phyloP scores from a whole-genome alignment of 2,113 vertebrate genomes.

The Oostethus manadensis region DNA sequence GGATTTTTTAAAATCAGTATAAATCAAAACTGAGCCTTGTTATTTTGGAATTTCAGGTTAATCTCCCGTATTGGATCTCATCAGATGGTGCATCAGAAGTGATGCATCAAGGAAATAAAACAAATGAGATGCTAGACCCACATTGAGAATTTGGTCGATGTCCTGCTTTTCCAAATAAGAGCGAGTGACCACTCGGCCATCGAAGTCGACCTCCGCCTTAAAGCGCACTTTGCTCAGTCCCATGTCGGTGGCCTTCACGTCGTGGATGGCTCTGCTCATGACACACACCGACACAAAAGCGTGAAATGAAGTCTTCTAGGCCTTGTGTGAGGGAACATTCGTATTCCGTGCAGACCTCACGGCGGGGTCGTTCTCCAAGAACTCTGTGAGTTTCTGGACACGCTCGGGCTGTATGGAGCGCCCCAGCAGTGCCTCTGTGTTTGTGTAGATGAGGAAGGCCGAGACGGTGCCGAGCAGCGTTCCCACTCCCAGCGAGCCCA shows the following conservation, averaged over 20 bases:
- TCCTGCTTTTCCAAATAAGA: conserved; percentile 98
- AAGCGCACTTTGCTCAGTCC: conserved; percentile 97
- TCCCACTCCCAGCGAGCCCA: conserved; percentile 91
- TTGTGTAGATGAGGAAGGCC: conserved; percentile 95
- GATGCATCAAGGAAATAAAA: background rate
- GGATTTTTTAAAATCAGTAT: background rate
- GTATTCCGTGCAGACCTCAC: conserved; percentile 80
- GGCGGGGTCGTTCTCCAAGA: conserved; percentile 90
- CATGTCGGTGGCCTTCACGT: conserved; percentile 97
- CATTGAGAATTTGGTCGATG: conserved; percentile 90
- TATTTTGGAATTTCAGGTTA: too few species aligned
- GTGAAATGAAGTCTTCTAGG: background rate
- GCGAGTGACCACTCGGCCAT: conserved; percentile 93
- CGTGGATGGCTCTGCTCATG: conserved; percentile 87
- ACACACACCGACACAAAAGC: background rate
- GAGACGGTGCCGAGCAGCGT: conserved; percentile 88
- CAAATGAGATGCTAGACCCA: conserved; percentile 51
- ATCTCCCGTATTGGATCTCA: background rate
- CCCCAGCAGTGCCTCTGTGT: conserved; percentile 92
- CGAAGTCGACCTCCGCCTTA: conserved; percentile 98
- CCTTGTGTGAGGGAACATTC: background rate
- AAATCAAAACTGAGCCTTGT: background rate
- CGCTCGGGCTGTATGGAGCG: conserved; percentile 90
- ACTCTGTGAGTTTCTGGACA: conserved; percentile 90
- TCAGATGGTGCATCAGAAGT: background rate